phyloP scores from a whole-genome alignment of 2,888 invertebrate genomes.

The Mimachlamys varia region DNA sequence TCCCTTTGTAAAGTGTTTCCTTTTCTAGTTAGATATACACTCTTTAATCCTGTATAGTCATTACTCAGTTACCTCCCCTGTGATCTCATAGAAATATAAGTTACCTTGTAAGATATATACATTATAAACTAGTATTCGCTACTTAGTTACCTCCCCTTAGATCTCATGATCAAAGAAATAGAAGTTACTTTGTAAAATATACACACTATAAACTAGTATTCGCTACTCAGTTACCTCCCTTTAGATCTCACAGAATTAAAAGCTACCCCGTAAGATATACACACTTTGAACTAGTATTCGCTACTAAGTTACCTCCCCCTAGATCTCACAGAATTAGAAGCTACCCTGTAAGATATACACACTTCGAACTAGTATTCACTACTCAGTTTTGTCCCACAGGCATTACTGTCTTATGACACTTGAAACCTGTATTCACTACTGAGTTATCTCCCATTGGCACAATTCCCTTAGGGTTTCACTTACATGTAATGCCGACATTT shows the following conservation, averaged over 20 bases:
- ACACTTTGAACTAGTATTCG: not conserved
- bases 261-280: not conserved
- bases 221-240: slow-evolving; percentile 16
- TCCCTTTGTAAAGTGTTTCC: too few relatives aligned
- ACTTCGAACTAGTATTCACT: not conserved
- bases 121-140: too few relatives aligned
- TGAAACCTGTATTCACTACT: not conserved
- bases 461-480: not conserved
- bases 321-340: too few relatives aligned
- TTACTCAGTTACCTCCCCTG: too few relatives aligned
- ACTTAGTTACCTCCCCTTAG: not conserved
- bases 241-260: too few relatives aligned
- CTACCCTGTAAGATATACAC: too few relatives aligned
- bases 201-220: not conserved
- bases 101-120: too few relatives aligned
- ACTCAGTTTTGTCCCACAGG: not conserved
- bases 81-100: too few relatives aligned
- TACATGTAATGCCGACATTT: not conserved
- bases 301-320: not conserved
- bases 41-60: too few relatives aligned
- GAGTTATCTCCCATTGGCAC: not conserved
- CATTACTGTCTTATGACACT: not conserved
- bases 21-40: too few relatives aligned
- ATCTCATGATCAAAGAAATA: not conserved
- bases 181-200: not conserved